A percentile compares a stretch with the other conserved stretches of the same genome.
phyloP scores from a whole-genome alignment of 2,113 vertebrate genomes.

The Nematolebias whitei region DNA sequence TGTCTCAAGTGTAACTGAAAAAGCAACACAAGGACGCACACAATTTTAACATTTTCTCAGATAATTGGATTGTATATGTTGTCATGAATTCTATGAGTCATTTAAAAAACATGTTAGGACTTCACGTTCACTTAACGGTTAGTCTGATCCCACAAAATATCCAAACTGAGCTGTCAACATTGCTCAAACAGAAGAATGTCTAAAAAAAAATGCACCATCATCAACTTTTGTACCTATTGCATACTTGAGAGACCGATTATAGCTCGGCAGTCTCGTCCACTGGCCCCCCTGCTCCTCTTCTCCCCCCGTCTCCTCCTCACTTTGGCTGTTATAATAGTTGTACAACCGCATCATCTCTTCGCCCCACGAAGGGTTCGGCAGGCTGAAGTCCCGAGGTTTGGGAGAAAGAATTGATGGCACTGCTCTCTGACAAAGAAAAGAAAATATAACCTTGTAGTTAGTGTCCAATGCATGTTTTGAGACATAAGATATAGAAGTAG shows the following conservation, averaged over 20 bases:
- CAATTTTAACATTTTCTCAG: too few relatives aligned
- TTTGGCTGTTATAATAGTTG: constrained; percentile 76
- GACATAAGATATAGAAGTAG: too few relatives aligned
- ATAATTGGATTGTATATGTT: too few relatives aligned
- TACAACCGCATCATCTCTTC: constrained; percentile 80
- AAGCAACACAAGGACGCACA: too few relatives aligned
- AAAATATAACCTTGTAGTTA: neutral
- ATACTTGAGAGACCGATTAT: constrained; percentile 77
- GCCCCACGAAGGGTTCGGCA: constrained; percentile 86
- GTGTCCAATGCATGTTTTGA: neutral
- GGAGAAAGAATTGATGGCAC: constrained; percentile 38
- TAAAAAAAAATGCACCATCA: neutral
- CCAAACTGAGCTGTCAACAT: too few relatives aligned
- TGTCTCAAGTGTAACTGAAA: too few relatives aligned
- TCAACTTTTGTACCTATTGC: constrained; percentile 65
- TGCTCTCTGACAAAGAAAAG: constrained; percentile 30
- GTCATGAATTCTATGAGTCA: too few relatives aligned
- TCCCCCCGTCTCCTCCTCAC: constrained; percentile 58
- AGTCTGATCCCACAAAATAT: too few relatives aligned
- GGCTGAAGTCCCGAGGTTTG: constrained; percentile 75
- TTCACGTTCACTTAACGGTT: too few relatives aligned
- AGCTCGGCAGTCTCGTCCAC: constrained; percentile 86
- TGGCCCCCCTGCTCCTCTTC: constrained; percentile 43
- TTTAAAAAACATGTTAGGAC: too few relatives aligned
- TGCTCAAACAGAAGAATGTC: neutral